Conservation (phyloP, 2,113 vertebrate species). For the Fregata magnificens region DNA sequence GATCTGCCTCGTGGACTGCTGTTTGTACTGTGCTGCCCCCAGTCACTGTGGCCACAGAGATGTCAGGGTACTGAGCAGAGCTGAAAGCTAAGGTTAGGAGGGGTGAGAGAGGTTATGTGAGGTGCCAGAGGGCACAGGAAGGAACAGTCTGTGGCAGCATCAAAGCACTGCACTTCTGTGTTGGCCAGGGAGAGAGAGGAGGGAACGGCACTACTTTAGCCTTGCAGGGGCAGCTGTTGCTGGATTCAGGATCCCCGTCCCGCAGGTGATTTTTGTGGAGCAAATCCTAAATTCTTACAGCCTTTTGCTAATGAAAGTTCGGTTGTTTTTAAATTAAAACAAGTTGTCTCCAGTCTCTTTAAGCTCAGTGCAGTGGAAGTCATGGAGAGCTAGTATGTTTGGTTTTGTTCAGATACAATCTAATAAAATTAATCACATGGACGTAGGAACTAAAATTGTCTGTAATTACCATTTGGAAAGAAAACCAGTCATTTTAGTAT, state of each 20-base stretch:
- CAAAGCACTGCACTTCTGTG: background rate
- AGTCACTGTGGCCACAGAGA: background rate
- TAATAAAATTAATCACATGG: background rate
- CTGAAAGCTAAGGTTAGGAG: background rate
- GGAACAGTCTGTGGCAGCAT: background rate
- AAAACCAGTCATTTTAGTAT: background rate
- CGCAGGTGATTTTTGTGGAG: background rate
- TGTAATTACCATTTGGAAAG: background rate
- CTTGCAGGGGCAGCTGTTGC: background rate
- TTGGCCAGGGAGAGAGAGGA: background rate
- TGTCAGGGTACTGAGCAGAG: background rate
- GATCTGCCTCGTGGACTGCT: background rate
- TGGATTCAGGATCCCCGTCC: background rate
- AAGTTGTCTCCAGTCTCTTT: background rate
- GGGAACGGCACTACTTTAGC: background rate
- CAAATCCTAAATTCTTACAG: background rate
- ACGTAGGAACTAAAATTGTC: background rate
- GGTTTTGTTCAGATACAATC: background rate
- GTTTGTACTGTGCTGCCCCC: background rate
- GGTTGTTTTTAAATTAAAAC: background rate
- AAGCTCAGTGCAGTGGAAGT: background rate
- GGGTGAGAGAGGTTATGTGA: background rate
- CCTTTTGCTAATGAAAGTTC: background rate
- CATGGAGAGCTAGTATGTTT: background rate
- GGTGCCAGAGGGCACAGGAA: background rate